These are phyloP conservation scores for Hydropsyche betteni DNA, from an alignment of 2,888 invertebrate genomes.

Conservation along the genomic window DNA sequence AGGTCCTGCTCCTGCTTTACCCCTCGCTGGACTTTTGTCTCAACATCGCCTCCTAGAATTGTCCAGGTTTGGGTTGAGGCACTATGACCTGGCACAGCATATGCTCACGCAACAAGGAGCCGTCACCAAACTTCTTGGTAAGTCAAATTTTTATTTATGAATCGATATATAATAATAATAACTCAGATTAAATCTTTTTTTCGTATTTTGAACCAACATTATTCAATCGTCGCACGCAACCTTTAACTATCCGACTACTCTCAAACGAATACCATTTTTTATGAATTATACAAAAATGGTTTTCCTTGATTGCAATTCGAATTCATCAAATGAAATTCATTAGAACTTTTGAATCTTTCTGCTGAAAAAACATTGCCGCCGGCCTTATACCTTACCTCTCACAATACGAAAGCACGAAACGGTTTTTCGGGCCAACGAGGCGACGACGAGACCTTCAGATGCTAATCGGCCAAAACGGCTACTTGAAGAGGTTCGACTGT, in stretches of 20 bases:
- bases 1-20: conserved; percentile 66
- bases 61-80: conserved; percentile 81
- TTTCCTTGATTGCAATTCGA: no score
- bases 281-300: no score
- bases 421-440: conserved; percentile 47
- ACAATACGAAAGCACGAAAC: conserved; percentile 12
- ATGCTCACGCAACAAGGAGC: conserved; percentile 92
- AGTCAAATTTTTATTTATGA: conserved; percentile 58
- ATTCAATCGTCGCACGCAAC: no score
- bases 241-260: no score
- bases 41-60: conserved; percentile 84
- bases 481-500: conserved; percentile 47
- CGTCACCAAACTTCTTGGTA: conserved; percentile 89
- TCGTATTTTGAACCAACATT: no score
- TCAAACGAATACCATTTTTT: no score
- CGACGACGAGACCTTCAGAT: conserved; percentile 47
- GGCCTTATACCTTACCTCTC: no score
- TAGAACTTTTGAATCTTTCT: no score
- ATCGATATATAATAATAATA: no score
- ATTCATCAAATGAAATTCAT: no score
- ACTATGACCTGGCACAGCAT: conserved; percentile 91
- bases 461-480: conserved; percentile 45
- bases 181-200: no score
- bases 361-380: no score
- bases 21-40: conserved; percentile 76